Base-by-base conservation (phyloP, 2,888 invertebrate genomes). In the Drosophila peninsularis region DNA sequence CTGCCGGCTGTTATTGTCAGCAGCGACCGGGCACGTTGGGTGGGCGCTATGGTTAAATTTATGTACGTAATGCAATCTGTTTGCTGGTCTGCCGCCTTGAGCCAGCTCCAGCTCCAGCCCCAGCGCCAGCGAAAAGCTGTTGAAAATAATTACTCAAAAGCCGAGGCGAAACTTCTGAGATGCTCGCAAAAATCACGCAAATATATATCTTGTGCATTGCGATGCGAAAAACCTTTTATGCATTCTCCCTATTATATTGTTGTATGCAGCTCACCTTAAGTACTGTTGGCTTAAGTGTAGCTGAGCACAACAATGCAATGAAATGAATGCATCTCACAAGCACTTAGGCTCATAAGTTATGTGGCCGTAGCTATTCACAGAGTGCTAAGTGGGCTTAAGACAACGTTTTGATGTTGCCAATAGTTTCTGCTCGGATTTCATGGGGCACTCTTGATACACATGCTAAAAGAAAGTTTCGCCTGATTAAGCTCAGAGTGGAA, bases 121-220 rank as follows among this genome's bases (percentile, higher is more conserved):
- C 30, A 61, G 69, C 63, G 68, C 56, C 68, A 62, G 71, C 65
- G 63, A 71, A 78, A 82, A 82, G 85, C 75, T 82, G 75, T 85
- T 82, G 72, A 82, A 85, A 80, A 85, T 85, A 82, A 82, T 82
- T 82, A 85, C 75, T 80, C 68, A 70, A 70, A 85, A 85, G 78
- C 62, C 63, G 53, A 68, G 63, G 50, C 32, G 63, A 49, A 71
- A 63, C 63, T 68, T 71, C 21, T 58, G 53, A 17, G 42, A 49
- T 63, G 54, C 65, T 42, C 57, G 19, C 19, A 13, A 61, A n/a
- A 55, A 42, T 71, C 45, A 47, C 50, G 49, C 37, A 27, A 37
- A 52, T 45, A 45, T 7, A 36, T 52, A 11, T 21, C 9, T 24
- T 56, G 34, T 17, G 36, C 34, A 30, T 39, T 54, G 34, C 27